These are phyloP conservation scores for Chrysomallon squamiferum DNA, from an alignment of 1,140 invertebrate species.

Conservation along the genomic window DNA sequence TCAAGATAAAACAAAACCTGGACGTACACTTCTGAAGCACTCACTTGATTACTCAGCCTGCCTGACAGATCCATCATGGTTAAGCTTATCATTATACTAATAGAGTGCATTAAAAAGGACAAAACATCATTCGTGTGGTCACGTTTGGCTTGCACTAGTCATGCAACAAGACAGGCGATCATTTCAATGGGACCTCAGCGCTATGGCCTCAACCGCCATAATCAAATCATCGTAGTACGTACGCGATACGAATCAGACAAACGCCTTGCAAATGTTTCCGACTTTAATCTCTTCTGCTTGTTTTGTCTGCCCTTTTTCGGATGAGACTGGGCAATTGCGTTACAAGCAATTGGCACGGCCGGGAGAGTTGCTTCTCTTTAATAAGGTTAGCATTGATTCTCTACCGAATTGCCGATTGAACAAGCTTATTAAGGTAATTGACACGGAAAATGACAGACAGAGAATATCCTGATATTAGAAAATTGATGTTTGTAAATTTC, in stretches of 20 bases:
- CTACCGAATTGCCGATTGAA: conserved; percentile 16
- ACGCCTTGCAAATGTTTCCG: neutral
- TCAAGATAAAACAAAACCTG: no score
- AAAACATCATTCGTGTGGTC: no score
- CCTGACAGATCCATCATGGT: no score
- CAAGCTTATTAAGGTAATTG: conserved; percentile 27
- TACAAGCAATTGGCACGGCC: conserved; percentile 6
- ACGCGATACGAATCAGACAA: conserved; percentile 1
- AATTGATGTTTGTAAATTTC: conserved; percentile 25
- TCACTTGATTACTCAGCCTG: no score
- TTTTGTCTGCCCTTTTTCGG: neutral
- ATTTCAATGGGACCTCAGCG: no score
- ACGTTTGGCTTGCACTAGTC: no score
- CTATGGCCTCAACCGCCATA: no score
- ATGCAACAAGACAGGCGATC: no score
- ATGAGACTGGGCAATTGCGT: neutral
- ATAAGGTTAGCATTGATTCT: conserved; percentile 14
- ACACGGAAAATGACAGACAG: conserved; percentile 24
- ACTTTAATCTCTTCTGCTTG: conserved; percentile 1
- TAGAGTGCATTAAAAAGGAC: no score
- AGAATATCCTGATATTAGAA: conserved; percentile 17
- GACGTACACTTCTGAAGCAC: no score
- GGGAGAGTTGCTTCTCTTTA: conserved; percentile 4
- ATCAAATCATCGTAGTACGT: no score
- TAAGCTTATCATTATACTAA: no score